A percentile compares a stretch with the other conserved stretches of the same genome.
Conservation (phyloP, 2,888 invertebrate species). For the Chrysotoxum bicinctum region DNA sequence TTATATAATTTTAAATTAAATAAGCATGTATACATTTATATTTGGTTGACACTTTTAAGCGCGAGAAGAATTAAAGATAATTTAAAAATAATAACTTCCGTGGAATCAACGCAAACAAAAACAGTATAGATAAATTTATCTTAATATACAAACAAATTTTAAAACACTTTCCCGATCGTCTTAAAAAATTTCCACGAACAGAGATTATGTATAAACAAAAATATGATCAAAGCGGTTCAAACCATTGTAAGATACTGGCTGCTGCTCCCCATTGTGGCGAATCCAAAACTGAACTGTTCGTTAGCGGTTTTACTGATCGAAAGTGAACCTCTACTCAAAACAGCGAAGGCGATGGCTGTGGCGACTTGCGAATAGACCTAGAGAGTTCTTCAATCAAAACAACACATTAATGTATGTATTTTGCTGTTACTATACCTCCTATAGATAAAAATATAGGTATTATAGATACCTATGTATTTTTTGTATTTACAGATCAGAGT, state of each 20-base stretch:
- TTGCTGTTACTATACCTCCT: conserved; percentile 15
- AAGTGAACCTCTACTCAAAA: conserved; percentile 48
- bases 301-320: conserved; percentile 47
- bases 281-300: conserved; percentile 60
- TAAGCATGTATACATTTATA: background rate
- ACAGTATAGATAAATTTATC: background rate
- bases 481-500: conserved; percentile 11
- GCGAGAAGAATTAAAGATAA: conserved; percentile 30
- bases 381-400: conserved; percentile 51
- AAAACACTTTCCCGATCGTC: conserved; percentile 23
- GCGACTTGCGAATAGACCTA: conserved; percentile 18
- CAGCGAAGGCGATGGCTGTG: background rate
- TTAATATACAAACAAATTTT: background rate
- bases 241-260: conserved; percentile 51
- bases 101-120: conserved; percentile 12
- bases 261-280: conserved; percentile 53
- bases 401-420: conserved; percentile 48
- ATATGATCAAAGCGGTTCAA: conserved; percentile 43
- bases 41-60: conserved; percentile 37
- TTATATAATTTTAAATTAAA: conserved; percentile 30
- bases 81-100: conserved; percentile 7
- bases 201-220: conserved; percentile 7
- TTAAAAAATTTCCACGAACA: conserved; percentile 32
- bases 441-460: conserved; percentile 15
- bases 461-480: background rate